Base-by-base conservation (phyloP, 2,797 vertebrate genomes). In the Enteromius thamalakanensis region DNA sequence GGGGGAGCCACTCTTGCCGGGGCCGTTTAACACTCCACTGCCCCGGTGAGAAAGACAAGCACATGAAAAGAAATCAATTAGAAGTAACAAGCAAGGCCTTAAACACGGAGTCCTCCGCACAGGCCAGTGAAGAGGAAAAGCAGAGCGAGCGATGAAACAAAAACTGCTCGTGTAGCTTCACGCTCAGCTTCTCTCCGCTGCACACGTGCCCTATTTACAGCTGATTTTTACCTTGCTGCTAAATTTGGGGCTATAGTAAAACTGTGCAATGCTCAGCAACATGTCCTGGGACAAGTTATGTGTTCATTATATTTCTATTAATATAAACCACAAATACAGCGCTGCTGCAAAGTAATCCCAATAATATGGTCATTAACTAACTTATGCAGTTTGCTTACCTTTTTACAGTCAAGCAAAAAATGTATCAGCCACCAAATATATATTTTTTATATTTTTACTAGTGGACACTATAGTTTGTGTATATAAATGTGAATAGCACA, bases 51-150 rank as follows among this genome's bases (percentile, higher is more conserved):
- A 88, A 81, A 89, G 88, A 89, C 86, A 87, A 88, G 55, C 81
- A 78, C 88, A 86, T 87, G 88, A 89, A 85, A 89, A 90, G 82
- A 89, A 90, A 90, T 90, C 89, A 90, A 89, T 90, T 88, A 89
- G 86, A 87, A 87, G 88, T 88, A 87, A 87, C 89, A 90, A 90
- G 87, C 82, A 86, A 83, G 65, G 84, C 78, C 86, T 79, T 83
- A 85, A 87, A 86, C 80, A 55, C 6, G 0, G 32, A 86, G 71
- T 82, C 84, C 7, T 69, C 26, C 8, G 32, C 86, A 87, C 86
- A 84, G 81, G 51, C 85, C 83, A 83, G 78, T 86, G 83, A 81
- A 78, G 77, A 87, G 87, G 78, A 84, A 82, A 85, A 78, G 79
- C 81, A 84, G 68, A 76, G 45, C 45, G 69, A 82, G 67, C 26